Base-by-base conservation (phyloP, 2,797 vertebrate species). In the Nyctibius grandis region DNA sequence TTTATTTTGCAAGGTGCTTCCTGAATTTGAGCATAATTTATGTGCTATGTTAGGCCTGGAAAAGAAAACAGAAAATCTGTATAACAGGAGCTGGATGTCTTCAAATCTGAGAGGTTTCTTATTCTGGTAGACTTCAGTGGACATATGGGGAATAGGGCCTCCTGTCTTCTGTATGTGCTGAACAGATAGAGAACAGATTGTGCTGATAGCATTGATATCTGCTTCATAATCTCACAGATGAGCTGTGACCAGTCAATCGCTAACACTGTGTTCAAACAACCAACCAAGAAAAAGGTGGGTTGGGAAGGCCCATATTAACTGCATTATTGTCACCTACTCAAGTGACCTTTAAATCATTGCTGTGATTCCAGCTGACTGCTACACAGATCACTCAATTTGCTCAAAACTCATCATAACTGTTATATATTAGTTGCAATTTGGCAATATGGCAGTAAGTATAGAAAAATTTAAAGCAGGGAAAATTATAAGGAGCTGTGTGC, bases 161-260 rank as follows among this genome's bases (percentile, higher is more conserved):
- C 25, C 38, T 67, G 64, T 64, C 53, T 85, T 18, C 38, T 69
- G 25, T 44, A 38, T 56, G 36, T 31, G 69, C 74, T 44, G 88
- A 92, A 50, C 68, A 77, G 82, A 88, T 15, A 79, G 59, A 40
- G 56, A 89, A 86, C 91, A 95, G 95, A 77, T 74, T 94, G 95
- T 81, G 69, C 76, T 47, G 76, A 26, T 61, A 83, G 69, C 31
- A 93, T 73, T 0, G 1, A 36, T 72, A 65, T 86, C 73, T 93
- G 76, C 65, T 73, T 88, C 42, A 17, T 34, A 61, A 50, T 86
- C 48, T 90, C 79, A 73, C 42, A 17, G 26, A 23, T 0, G 15
- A 84, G 57, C 79, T 90, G 82, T 78, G 88, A 84, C 45, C 79
- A 75, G 60, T 61, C 89, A 73, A 34, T 16, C 78, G 83, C 20